A percentile compares a stretch with the other conserved stretches of the same genome.
Evolutionary conservation across 2,113 vertebrate genomes (phyloP).

Genomic region (Thalassarche chlororhynchos): DNA sequence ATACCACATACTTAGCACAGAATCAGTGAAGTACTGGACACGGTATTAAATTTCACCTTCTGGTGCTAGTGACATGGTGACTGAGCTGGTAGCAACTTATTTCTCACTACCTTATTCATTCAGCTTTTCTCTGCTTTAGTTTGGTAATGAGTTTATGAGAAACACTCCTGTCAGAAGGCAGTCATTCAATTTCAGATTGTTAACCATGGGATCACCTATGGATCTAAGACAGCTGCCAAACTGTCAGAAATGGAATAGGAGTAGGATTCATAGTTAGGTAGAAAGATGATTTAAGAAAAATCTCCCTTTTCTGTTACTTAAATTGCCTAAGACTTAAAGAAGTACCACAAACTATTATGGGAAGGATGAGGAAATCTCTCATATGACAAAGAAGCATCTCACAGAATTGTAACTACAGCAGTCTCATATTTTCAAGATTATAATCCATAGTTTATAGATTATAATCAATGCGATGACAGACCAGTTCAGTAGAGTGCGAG

Average conservation of each 20-base stretch:
- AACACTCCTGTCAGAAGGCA: not conserved
- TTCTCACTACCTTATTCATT: not conserved
- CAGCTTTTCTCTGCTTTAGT: not conserved
- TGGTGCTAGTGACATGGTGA: accelerated
- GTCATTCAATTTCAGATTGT: not conserved
- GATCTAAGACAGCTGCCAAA: not conserved
- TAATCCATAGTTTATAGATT: not conserved
- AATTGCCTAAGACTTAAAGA: not conserved
- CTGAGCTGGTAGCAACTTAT: not conserved
- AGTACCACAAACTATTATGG: not conserved
- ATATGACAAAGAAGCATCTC: not conserved
- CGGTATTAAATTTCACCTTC: not conserved
- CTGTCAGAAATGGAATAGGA: not conserved
- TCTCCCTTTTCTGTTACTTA: not conserved
- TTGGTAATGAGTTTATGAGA: not conserved
- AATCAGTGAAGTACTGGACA: not conserved
- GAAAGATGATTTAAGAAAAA: not conserved
- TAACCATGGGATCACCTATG: not conserved
- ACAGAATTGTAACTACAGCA: not conserved
- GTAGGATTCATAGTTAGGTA: not conserved
- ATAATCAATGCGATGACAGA: not conserved
- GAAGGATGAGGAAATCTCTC: not conserved
- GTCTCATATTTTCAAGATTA: not conserved
- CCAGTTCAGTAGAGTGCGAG: not conserved
- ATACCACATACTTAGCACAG: not conserved